Conservation (phyloP, 2,797 vertebrate genomes). For the Rhynchotus rufescens region DNA sequence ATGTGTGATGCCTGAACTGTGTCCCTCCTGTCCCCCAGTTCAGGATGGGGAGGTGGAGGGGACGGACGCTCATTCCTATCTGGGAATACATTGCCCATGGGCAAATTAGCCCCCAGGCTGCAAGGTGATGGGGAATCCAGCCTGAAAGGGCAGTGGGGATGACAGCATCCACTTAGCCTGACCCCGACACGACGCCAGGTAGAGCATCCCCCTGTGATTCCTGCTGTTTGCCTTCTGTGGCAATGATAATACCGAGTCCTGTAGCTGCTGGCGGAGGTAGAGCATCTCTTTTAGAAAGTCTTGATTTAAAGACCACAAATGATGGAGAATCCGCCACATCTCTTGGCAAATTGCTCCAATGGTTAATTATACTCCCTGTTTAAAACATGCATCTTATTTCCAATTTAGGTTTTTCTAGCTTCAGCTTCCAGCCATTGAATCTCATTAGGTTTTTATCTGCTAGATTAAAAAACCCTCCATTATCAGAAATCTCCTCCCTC, state of each 20-base stretch:
- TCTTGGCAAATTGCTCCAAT: conserved; percentile 62
- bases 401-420: conserved; percentile 67
- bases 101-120: not conserved
- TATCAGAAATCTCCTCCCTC: conserved; percentile 67
- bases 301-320: conserved; percentile 45
- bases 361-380: conserved; percentile 66
- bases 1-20: fast-evolving
- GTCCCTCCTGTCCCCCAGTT: not conserved
- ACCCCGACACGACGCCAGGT: not conserved
- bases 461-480: conserved; percentile 70
- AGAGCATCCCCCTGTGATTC: not conserved
- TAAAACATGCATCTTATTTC: conserved; percentile 72
- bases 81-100: not conserved
- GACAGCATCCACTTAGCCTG: not conserved
- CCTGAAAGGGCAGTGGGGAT: not conserved
- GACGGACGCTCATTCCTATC: fast-evolving
- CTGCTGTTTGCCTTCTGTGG: not conserved
- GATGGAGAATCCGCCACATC: conserved; percentile 58
- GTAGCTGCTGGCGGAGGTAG: not conserved
- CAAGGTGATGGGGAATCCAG: fast-evolving
- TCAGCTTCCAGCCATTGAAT: conserved; percentile 68
- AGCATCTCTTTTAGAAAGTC: not conserved
- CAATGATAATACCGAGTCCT: not conserved
- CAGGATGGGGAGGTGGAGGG: too few species aligned
- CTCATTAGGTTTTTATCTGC: conserved; percentile 67